Evolutionary conservation across 2,113 vertebrate species (phyloP).

Genomic region (Martes martes): DNA sequence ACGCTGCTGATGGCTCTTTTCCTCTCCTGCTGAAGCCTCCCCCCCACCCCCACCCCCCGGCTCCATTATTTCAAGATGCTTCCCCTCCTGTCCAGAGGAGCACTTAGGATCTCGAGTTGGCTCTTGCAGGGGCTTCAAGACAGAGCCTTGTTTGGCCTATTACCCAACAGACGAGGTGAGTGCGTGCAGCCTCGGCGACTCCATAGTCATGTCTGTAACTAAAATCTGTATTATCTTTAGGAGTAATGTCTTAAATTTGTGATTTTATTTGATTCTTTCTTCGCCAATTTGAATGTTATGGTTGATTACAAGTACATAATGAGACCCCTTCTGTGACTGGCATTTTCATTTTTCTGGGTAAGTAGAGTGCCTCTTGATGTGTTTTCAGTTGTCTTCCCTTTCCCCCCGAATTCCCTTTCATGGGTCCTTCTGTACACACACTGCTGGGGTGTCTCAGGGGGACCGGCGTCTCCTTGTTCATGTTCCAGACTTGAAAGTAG

Average conservation of each 20-base stretch:
- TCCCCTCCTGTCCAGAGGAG: not conserved
- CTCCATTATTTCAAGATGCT: not conserved
- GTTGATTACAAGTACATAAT: not conserved
- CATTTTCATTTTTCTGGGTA: conserved; percentile 38
- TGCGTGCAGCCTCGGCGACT: fast-evolving
- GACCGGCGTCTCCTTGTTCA: conserved; percentile 75
- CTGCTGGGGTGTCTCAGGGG: conserved; percentile 73
- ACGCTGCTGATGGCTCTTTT: fast-evolving
- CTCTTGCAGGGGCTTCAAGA: not conserved
- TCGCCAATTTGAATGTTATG: not conserved
- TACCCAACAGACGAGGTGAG: not conserved
- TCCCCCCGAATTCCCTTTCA: not conserved
- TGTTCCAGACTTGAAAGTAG: conserved; percentile 79
- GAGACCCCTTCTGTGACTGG: conserved; percentile 1
- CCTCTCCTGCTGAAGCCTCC: fast-evolving
- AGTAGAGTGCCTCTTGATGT: conserved; percentile 52
- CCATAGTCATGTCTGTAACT: not conserved
- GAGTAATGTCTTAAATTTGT: not conserved
- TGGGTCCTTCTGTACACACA: conserved; percentile 45
- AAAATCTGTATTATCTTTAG: not conserved
- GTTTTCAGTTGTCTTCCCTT: not conserved
- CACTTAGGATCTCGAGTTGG: not conserved
- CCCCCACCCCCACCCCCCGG: fast-evolving
- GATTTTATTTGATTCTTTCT: not conserved
- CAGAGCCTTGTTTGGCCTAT: not conserved